phyloP scores from a whole-genome alignment of 2,113 vertebrate genomes.

The Caranx melampygus region DNA sequence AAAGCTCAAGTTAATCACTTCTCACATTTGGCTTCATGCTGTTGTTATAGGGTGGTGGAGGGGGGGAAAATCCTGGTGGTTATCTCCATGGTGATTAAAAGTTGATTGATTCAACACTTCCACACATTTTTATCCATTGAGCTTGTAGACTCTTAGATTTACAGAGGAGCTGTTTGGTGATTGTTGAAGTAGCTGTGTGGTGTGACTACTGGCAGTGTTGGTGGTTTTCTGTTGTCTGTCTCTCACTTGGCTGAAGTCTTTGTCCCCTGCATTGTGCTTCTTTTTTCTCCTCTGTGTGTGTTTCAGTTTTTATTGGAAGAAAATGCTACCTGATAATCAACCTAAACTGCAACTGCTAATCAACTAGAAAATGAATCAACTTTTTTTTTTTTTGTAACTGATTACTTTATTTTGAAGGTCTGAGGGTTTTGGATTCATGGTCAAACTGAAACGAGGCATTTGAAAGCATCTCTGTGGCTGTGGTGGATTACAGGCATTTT shows the following conservation, averaged over 20 bases:
- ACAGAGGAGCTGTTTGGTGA: not conserved
- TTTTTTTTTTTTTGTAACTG: too few species aligned
- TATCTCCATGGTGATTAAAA: not conserved
- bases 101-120: not conserved
- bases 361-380: not conserved
- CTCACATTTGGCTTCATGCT: not conserved
- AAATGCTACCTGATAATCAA: too few species aligned
- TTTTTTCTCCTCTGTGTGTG: not conserved
- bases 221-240: not conserved
- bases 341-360: too few species aligned
- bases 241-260: constrained; percentile 3
- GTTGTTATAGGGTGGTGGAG: not conserved
- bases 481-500: not conserved
- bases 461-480: not conserved
- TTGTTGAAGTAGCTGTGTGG: not conserved
- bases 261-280: not conserved
- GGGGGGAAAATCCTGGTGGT: not conserved
- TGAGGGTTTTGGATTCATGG: not conserved
- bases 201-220: not conserved
- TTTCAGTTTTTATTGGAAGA: not conserved
- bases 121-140: not conserved
- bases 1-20: not conserved
- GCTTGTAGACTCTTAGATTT: not conserved
- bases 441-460: not conserved
- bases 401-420: not conserved